Conservation (phyloP, 1,140 invertebrate genomes). For the Anastrepha ludens region DNA sequence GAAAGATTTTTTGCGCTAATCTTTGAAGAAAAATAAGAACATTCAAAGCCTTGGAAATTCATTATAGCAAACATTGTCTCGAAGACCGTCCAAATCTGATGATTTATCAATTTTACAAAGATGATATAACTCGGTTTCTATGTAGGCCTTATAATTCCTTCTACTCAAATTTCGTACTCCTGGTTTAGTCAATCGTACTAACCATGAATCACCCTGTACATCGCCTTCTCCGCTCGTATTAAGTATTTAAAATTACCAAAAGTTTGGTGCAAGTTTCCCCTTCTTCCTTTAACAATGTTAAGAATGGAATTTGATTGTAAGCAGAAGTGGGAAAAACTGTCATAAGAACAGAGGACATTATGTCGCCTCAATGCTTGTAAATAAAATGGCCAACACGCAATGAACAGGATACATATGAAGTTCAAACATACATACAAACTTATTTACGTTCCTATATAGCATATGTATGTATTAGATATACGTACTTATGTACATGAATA, state of each 20-base stretch:
- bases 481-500: not conserved
- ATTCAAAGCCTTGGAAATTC: too few relatives aligned
- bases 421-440: not conserved
- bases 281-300: not conserved
- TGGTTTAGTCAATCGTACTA: not conserved
- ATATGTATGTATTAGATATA: too few relatives aligned
- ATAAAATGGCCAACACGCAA: constrained; percentile 29
- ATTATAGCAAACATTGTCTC: too few relatives aligned
- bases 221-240: not conserved
- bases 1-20: too few relatives aligned
- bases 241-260: constrained; percentile 22
- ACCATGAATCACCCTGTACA: constrained; percentile 1
- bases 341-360: constrained; percentile 33
- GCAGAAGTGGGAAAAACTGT: constrained; percentile 34
- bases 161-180: too few relatives aligned
- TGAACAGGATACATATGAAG: not conserved
- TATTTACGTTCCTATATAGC: too few relatives aligned
- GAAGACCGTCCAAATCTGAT: too few relatives aligned
- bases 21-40: too few relatives aligned
- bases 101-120: too few relatives aligned
- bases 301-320: not conserved
- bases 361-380: constrained; percentile 26
- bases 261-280: constrained; percentile 38
- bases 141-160: too few relatives aligned
- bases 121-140: too few relatives aligned